Evolutionary conservation across 2,888 invertebrate species (phyloP).

Genomic region (Arge pagana): DNA sequence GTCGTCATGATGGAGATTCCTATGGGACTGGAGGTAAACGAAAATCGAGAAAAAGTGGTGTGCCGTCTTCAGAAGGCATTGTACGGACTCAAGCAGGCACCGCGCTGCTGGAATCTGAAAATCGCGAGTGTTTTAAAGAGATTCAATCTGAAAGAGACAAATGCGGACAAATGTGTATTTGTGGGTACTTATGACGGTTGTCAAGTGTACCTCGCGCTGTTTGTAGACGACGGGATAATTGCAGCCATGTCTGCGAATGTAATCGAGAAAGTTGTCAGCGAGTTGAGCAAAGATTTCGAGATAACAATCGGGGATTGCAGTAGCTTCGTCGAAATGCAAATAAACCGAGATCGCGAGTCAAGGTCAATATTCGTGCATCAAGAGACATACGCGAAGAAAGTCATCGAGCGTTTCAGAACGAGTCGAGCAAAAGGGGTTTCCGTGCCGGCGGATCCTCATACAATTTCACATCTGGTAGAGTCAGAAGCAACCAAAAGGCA

Average conservation of each 20-base stretch:
- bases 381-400: constrained; percentile 5
- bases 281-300: constrained; percentile 1
- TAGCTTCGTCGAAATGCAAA: constrained; percentile 17
- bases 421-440: background rate
- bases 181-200: background rate
- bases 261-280: background rate
- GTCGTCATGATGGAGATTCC: constrained; percentile 3
- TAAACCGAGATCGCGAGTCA: constrained; percentile 2
- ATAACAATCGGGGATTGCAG: constrained; percentile 9
- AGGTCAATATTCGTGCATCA: constrained; percentile 14
- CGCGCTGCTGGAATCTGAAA: constrained; percentile 22
- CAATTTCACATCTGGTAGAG: constrained; percentile 2
- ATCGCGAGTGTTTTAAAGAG: constrained; percentile 5
- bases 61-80: constrained; percentile 23
- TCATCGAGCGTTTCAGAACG: constrained; percentile 14
- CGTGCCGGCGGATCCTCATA: constrained; percentile 16
- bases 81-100: constrained; percentile 24
- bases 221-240: constrained; percentile 19
- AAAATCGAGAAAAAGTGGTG: background rate
- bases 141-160: constrained; percentile 13
- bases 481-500: background rate
- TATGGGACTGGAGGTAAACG: background rate
- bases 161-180: constrained; percentile 21
- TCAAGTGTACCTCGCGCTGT: constrained; percentile 10
- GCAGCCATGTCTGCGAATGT: constrained; percentile 2